Conservation (phyloP, 2,888 invertebrate genomes). For the Phortica magna region DNA sequence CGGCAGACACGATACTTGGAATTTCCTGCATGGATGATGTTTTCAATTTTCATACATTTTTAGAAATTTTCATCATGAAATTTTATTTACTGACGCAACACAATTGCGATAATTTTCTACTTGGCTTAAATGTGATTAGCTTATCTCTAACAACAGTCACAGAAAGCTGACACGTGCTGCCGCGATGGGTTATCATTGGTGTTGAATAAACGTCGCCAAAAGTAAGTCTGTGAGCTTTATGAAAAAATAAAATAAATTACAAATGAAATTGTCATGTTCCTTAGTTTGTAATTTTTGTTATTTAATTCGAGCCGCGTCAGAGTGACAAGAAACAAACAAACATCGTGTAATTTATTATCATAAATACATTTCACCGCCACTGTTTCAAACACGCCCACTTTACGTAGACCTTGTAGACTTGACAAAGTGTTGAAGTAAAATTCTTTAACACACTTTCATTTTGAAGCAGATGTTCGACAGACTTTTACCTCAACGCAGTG, state of each 20-base stretch:
- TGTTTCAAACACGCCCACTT: slow-evolving; percentile 57
- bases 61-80: slow-evolving; percentile 23
- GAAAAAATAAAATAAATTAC: slow-evolving; percentile 38
- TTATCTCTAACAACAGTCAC: slow-evolving; percentile 48
- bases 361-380: slow-evolving; percentile 41
- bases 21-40: slow-evolving; percentile 25
- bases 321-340: background rate
- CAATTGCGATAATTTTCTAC: slow-evolving; percentile 26
- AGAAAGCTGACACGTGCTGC: slow-evolving; percentile 40
- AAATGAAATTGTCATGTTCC: slow-evolving; percentile 65
- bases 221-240: background rate
- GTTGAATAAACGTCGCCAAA: slow-evolving; percentile 8
- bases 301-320: background rate
- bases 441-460: slow-evolving; percentile 11
- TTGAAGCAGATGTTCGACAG: slow-evolving; percentile 13
- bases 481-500: background rate
- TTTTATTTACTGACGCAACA: slow-evolving; percentile 21
- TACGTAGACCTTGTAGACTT: slow-evolving; percentile 27
- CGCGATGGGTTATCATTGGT: background rate
- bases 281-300: slow-evolving; percentile 60
- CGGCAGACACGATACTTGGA: slow-evolving; percentile 46
- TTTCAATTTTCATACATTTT: slow-evolving; percentile 58
- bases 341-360: slow-evolving; percentile 61
- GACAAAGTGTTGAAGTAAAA: background rate
- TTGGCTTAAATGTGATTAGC: slow-evolving; percentile 59